Base-by-base conservation (phyloP, 2,797 vertebrate genomes). In the Centroberyx gerrardi region DNA sequence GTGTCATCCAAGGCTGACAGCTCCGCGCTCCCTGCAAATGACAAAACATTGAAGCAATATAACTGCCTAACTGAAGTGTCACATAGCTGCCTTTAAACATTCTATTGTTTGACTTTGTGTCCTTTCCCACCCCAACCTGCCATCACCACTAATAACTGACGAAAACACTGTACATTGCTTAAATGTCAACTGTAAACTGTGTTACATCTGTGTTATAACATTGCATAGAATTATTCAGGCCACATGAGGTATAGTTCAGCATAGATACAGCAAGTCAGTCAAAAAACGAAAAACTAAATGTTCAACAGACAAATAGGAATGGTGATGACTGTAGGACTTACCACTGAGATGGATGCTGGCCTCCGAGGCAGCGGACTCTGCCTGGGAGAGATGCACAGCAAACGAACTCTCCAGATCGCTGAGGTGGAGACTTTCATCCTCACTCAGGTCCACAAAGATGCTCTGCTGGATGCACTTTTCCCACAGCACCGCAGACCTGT, bases 361-460 rank as follows among this genome's bases (percentile, higher is more conserved):
- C 33, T 92, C 92, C 1, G 91, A 92, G 10, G 79, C 72, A 36
- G 83, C 78, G 12, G 92, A 94, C 62, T 92, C 89, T 33, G 61
- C 78, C 52, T 88, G 91, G 8, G 94, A 95, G 12, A 94, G 54
- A 58, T 70, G 82, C 13, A 94, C 81, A 8, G 67, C 85, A 42
- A 95, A 88, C 62, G 93, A 93, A 64, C 59, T 83, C 63, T 95
- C 92, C 61, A 95, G 80, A 72, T 96, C 94, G 80, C 91, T 96
- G 55, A 96, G 72, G 76, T 94, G 93, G 64, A 95, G 85, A 74
- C 95, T 95, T 78, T 95, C 94, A 68, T 96, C 92, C 62, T 96
- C 94, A 73, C 92, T 94, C 0, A 95, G 91, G 74, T 96, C 93
- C 0, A 96, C 79, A 71, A 95, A 76, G 84, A 96, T 92, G 76